Conservation (phyloP, 2,113 vertebrate species). For the Bungarus multicinctus region DNA sequence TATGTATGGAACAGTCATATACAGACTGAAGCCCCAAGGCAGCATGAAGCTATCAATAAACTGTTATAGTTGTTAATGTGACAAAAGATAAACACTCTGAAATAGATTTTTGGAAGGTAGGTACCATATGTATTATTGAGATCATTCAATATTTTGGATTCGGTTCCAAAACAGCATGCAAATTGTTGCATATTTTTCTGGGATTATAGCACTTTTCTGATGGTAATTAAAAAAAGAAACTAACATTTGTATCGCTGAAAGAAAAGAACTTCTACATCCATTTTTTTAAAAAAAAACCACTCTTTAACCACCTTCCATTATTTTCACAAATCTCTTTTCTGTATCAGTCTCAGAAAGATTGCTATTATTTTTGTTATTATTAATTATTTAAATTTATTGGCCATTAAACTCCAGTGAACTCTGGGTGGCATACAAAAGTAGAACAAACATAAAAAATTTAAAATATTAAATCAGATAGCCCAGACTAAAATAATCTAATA, state of each 20-base stretch:
- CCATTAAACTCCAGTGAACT: background rate
- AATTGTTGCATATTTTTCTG: background rate
- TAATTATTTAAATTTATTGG: background rate
- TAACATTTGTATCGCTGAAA: background rate
- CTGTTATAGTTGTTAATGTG: background rate
- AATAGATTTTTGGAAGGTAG: background rate
- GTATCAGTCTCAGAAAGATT: background rate
- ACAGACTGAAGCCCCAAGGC: background rate
- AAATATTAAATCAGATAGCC: background rate
- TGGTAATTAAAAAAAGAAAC: background rate
- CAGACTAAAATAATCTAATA: background rate
- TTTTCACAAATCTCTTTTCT: background rate
- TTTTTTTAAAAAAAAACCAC: background rate
- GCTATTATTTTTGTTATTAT: background rate
- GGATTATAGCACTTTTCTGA: background rate
- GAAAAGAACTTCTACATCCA: background rate
- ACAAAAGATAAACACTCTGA: background rate
- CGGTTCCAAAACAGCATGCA: background rate
- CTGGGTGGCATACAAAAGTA: background rate
- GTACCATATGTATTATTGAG: background rate
- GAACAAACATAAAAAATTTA: background rate
- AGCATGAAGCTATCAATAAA: background rate
- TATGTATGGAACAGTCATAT: background rate
- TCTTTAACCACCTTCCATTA: background rate
- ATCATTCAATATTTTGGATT: background rate